These are phyloP conservation scores for Poecilia wingei DNA, from an alignment of 2,797 vertebrate species.

Conservation along the genomic window DNA sequence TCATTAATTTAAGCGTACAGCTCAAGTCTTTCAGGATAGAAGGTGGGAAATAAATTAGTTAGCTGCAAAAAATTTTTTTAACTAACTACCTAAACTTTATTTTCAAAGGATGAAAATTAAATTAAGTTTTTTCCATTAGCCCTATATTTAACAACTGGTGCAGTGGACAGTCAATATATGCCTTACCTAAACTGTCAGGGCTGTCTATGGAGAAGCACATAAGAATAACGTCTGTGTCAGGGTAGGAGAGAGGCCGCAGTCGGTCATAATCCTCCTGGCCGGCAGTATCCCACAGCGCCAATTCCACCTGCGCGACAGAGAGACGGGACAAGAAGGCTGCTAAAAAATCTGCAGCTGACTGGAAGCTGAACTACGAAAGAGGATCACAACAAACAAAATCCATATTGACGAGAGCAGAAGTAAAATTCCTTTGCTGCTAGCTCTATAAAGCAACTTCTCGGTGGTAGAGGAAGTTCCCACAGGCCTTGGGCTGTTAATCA, in stretches of 20 bases:
- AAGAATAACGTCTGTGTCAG: slow-evolving; percentile 96
- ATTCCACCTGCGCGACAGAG: slow-evolving; percentile 87
- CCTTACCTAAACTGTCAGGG: slow-evolving; percentile 94
- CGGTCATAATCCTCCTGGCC: slow-evolving; percentile 98
- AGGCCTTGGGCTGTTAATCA: slow-evolving; percentile 51
- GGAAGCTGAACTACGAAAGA: not conserved
- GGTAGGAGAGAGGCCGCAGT: slow-evolving; percentile 94
- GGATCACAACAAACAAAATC: not conserved
- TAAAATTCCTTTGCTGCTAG: not conserved
- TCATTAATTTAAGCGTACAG: no score
- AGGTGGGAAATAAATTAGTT: not conserved
- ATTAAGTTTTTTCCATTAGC: not conserved
- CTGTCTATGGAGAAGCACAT: slow-evolving; percentile 99
- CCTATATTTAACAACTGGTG: not conserved
- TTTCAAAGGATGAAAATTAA: not conserved
- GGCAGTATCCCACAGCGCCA: slow-evolving; percentile 96
- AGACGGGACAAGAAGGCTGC: not conserved
- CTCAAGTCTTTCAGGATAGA: no score
- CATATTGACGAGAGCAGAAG: not conserved
- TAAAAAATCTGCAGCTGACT: not conserved
- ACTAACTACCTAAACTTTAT: not conserved
- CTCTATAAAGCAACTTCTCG: slow-evolving; percentile 17
- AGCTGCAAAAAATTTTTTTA: not conserved
- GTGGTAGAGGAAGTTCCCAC: slow-evolving; percentile 25
- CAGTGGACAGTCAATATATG: not conserved